phyloP scores from a whole-genome alignment of 2,888 invertebrate species.

The Micropterix aruncella region DNA sequence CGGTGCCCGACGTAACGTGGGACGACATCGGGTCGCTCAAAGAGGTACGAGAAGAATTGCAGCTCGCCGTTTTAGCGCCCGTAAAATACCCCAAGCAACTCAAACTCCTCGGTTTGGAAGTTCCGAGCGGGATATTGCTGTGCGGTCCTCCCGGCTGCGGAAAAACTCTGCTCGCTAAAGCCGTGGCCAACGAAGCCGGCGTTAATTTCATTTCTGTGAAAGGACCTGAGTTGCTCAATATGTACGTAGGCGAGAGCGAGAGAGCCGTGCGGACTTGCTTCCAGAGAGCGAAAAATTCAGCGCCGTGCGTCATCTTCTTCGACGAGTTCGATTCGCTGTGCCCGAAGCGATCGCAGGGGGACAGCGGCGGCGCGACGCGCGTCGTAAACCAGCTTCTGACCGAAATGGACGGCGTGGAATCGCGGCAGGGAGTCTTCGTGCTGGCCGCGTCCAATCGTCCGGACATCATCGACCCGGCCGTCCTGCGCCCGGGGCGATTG shows the following conservation, averaged over 20 bases:
- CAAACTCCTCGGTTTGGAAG: constrained; percentile 59
- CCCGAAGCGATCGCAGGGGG: constrained; percentile 70
- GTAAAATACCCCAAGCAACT: constrained; percentile 76
- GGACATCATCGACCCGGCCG: constrained; percentile 92
- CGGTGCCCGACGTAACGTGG: constrained; percentile 96
- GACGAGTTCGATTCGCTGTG: constrained; percentile 96
- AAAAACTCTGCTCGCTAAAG: constrained; percentile 95
- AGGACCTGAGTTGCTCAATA: constrained; percentile 94
- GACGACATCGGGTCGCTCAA: constrained; percentile 87
- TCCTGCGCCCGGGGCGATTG: constrained; percentile 75
- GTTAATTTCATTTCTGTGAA: constrained; percentile 98
- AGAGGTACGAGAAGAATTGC: constrained; percentile 78
- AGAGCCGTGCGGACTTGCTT: constrained; percentile 93
- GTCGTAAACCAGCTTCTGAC: constrained; percentile 95
- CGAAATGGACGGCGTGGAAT: constrained; percentile 96
- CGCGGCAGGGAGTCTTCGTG: constrained; percentile 82
- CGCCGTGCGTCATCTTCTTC: constrained; percentile 97
- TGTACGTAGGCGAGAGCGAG: constrained; percentile 99
- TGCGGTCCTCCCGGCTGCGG: constrained; percentile 97
- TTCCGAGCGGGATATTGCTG: constrained; percentile 81
- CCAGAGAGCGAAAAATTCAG: constrained; percentile 83
- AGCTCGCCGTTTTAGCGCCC: constrained; percentile 84
- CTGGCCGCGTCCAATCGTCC: constrained; percentile 95
- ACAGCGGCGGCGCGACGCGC: constrained; percentile 57
- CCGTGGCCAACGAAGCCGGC: constrained; percentile 96